phyloP scores from a whole-genome alignment of 2,797 vertebrate species.

The Caiman crocodilus region DNA sequence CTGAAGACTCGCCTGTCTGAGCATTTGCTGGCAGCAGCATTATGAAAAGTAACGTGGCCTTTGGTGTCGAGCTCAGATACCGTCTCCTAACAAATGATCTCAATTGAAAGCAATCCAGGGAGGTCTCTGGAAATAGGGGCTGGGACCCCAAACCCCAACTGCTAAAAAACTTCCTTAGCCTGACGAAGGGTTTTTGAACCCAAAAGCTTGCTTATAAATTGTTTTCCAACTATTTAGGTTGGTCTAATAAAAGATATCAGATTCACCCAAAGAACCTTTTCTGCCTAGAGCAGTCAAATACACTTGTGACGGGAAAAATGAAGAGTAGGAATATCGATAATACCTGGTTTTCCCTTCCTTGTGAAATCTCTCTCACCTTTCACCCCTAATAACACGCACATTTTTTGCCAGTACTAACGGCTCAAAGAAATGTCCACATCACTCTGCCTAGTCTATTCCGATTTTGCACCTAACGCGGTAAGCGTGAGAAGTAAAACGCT shows the following conservation, averaged over 20 bases:
- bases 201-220: too few species aligned
- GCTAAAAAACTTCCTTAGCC: too few species aligned
- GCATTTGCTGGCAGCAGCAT: constrained; percentile 31
- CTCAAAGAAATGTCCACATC: not conserved
- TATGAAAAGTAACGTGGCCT: constrained; percentile 14
- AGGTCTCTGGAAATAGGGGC: constrained; percentile 50
- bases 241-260: too few species aligned
- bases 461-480: not conserved
- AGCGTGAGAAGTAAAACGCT: not conserved
- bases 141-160: too few species aligned
- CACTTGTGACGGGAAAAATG: not conserved
- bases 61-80: constrained; percentile 39
- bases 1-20: constrained; percentile 32
- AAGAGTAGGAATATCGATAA: not conserved
- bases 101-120: constrained; percentile 58
- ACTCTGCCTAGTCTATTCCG: not conserved
- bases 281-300: not conserved
- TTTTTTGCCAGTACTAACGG: not conserved
- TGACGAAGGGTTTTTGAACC: too few species aligned
- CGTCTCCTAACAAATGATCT: constrained; percentile 56
- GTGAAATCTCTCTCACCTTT: not conserved
- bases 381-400: constrained; percentile 19
- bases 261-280: too few species aligned
- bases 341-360: accelerated
- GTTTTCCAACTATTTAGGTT: too few species aligned